These are phyloP conservation scores for Cantharis nigra DNA, from an alignment of 2,888 invertebrate species.

Conservation along the genomic window DNA sequence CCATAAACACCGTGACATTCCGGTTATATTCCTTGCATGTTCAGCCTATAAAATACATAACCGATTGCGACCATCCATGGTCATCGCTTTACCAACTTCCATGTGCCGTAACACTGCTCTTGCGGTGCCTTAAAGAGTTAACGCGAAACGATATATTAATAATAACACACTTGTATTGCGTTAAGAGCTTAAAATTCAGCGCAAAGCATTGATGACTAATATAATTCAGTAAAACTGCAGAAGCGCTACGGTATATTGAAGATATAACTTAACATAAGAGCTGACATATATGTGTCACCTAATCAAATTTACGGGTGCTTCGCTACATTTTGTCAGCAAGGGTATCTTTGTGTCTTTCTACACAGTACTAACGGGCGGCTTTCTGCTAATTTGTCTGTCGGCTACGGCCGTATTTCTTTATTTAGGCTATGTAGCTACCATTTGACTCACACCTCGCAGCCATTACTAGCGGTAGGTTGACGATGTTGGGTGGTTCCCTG, in stretches of 20 bases:
- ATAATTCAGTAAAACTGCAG: constrained; percentile 23
- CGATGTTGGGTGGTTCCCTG: constrained; percentile 42
- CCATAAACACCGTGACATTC: constrained; percentile 53
- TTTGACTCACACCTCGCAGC: constrained; percentile 53
- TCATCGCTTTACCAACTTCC: constrained; percentile 30
- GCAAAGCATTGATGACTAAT: constrained; percentile 14
- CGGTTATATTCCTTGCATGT: constrained; percentile 40
- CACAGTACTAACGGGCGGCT: constrained; percentile 39
- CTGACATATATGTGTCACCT: constrained; percentile 53
- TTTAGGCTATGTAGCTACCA: constrained; percentile 50
- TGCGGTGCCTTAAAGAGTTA: constrained; percentile 40
- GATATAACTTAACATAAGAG: constrained; percentile 52
- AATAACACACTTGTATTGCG: constrained; percentile 24
- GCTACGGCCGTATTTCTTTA: constrained; percentile 55
- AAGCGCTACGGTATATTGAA: constrained; percentile 42
- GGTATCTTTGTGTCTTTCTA: constrained; percentile 45
- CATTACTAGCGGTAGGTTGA: constrained; percentile 46
- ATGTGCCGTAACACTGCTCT: constrained; percentile 34
- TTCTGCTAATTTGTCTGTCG: constrained; percentile 56
- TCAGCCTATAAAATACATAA: constrained; percentile 38
- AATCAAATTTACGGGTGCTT: constrained; percentile 54
- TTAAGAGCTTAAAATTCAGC: constrained; percentile 25
- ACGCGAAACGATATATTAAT: constrained; percentile 33
- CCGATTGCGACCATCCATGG: constrained; percentile 34
- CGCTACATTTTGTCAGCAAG: constrained; percentile 43